These are phyloP conservation scores for Pica pica DNA, from an alignment of 2,113 vertebrate genomes.

Conservation along the genomic window DNA sequence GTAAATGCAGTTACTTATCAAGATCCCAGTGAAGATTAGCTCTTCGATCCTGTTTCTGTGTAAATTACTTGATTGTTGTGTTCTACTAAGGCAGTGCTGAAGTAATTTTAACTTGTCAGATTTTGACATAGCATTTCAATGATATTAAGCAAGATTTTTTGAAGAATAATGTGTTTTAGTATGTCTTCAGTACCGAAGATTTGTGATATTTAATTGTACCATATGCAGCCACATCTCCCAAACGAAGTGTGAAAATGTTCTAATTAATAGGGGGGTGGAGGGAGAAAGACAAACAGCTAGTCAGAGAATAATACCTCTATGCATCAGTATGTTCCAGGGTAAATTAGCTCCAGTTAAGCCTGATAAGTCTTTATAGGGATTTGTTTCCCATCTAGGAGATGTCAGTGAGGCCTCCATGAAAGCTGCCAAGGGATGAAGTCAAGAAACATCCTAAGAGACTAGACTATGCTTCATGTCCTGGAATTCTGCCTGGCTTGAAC, in stretches of 20 bases:
- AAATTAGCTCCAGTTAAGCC: neutral
- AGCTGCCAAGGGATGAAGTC: neutral
- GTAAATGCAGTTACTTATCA: neutral
- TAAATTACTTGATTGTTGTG: neutral
- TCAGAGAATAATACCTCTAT: neutral
- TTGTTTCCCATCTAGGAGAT: neutral
- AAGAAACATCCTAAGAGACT: neutral
- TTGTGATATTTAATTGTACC: neutral
- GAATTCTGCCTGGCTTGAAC: neutral
- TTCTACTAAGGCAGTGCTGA: neutral
- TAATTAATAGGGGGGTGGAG: neutral
- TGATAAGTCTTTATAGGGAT: neutral
- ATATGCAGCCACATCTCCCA: neutral
- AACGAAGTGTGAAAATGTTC: neutral
- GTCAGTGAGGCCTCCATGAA: neutral
- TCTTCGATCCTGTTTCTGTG: neutral
- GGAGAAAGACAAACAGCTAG: neutral
- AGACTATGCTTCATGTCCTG: neutral
- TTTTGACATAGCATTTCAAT: neutral
- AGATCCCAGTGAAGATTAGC: neutral
- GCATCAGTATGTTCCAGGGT: neutral
- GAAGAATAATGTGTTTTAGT: neutral
- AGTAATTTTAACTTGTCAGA: neutral
- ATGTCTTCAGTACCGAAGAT: neutral
- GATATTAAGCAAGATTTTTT: neutral